phyloP scores from a whole-genome alignment of 2,888 invertebrate species.

The Machimus atricapillus region DNA sequence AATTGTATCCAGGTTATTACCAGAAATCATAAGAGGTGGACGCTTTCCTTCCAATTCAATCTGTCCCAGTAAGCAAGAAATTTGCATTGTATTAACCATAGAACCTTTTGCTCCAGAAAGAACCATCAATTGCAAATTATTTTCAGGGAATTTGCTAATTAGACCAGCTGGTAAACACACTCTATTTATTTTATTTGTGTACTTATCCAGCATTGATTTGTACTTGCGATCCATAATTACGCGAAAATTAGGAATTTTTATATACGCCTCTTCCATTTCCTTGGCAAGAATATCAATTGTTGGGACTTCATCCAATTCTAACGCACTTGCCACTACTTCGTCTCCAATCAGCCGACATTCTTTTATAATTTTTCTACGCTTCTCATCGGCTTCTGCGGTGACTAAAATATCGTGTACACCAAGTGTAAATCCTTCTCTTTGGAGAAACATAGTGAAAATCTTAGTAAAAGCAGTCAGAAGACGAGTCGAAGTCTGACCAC shows the following conservation, averaged over 20 bases:
- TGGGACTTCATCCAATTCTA: conserved; percentile 71
- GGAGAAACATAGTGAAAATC: conserved; percentile 88
- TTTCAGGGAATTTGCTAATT: conserved; percentile 86
- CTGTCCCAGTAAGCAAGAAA: conserved; percentile 96
- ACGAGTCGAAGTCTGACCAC: conserved; percentile 81
- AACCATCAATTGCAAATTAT: conserved; percentile 98
- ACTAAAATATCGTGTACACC: conserved; percentile 96
- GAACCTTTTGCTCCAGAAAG: conserved; percentile 99
- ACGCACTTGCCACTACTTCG: conserved; percentile 71
- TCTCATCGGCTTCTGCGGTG: conserved; percentile 72
- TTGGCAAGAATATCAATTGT: conserved; percentile 68
- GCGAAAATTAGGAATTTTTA: conserved; percentile 77
- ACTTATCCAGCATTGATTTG: conserved; percentile 79
- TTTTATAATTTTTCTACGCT: conserved; percentile 73
- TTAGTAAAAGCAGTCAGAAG: conserved; percentile 90
- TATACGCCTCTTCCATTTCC: conserved; percentile 75
- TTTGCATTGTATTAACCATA: conserved; percentile 97
- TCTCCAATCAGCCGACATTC: conserved; percentile 71
- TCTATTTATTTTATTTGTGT: conserved; percentile 90
- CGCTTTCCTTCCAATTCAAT: conserved; percentile 98
- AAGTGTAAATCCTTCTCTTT: conserved; percentile 91
- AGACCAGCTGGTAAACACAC: conserved; percentile 86
- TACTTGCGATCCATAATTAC: conserved; percentile 83
- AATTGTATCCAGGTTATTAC: conserved; percentile 43
- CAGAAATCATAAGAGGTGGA: conserved; percentile 91